Conservation (phyloP, 2,888 invertebrate species). For the Clunio marinus region DNA sequence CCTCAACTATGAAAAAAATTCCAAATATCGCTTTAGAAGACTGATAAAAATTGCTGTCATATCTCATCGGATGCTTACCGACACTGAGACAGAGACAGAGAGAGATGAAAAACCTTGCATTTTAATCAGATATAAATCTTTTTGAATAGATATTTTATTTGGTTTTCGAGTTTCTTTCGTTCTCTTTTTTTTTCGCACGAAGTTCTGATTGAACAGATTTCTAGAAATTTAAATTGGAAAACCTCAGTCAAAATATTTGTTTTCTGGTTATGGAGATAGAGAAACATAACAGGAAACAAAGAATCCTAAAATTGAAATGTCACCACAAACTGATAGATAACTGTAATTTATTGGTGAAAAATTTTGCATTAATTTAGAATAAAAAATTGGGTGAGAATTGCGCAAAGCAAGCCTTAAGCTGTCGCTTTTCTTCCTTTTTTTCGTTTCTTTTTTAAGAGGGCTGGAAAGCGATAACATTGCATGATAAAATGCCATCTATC, state of each 20-base stretch:
- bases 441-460: neutral
- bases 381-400: conserved; percentile 30
- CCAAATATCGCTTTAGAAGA: neutral
- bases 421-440: neutral
- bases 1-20: neutral
- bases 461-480: conserved; percentile 5
- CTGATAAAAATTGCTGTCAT: neutral
- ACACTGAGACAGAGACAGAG: neutral
- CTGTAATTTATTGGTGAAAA: conserved; percentile 13
- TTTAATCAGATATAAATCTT: conserved; percentile 39
- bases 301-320: conserved; percentile 31
- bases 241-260: conserved; percentile 19
- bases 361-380: neutral
- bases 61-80: neutral
- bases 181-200: neutral
- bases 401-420: neutral
- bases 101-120: conserved; percentile 15
- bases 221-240: conserved; percentile 20
- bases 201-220: neutral
- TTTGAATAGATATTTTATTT: neutral
- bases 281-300: neutral
- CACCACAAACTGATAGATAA: conserved; percentile 30
- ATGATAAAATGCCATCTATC: conserved; percentile 37
- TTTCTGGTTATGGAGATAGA: neutral
- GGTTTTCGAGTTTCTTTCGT: conserved; percentile 12